These are phyloP conservation scores for Stomatorhinus walkeri DNA, from an alignment of 2,797 vertebrate species.

Conservation along the genomic window DNA sequence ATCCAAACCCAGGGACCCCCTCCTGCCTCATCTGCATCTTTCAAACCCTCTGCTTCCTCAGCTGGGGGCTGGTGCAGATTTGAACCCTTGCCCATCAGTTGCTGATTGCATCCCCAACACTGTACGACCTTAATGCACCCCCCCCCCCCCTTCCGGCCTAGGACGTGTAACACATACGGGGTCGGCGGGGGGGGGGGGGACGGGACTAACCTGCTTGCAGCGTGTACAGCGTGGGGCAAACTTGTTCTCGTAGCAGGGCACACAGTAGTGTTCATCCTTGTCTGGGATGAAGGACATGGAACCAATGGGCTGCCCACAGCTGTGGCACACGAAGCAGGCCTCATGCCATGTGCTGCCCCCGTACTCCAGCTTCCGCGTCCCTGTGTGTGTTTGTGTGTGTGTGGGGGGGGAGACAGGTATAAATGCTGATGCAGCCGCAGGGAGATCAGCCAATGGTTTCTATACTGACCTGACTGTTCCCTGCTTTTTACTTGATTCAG, in stretches of 20 bases:
- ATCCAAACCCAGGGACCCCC: neutral
- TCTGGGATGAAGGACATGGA: constrained; percentile 95
- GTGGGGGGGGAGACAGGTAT: neutral
- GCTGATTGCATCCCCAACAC: neutral
- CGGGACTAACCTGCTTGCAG: constrained; percentile 83
- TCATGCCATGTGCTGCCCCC: constrained; percentile 94
- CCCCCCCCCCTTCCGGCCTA: neutral
- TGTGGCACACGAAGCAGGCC: constrained; percentile 90
- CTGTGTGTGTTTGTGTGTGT: constrained; percentile 47
- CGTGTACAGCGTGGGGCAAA: constrained; percentile 94
- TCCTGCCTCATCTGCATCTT: neutral
- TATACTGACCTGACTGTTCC: neutral
- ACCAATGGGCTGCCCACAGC: constrained; percentile 91
- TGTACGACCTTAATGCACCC: neutral
- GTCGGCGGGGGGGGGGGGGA: neutral
- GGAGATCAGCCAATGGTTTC: neutral
- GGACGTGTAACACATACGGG: neutral
- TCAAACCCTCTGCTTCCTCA: neutral
- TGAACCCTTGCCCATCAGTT: neutral
- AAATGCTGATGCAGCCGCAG: neutral
- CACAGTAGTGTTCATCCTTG: constrained; percentile 94
- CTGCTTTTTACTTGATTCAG: neutral
- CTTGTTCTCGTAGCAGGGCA: constrained; percentile 95
- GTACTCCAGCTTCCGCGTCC: constrained; percentile 94
- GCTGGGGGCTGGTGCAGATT: neutral